phyloP scores from a whole-genome alignment of 2,797 vertebrate species.

The Steatocranus sp. region DNA sequence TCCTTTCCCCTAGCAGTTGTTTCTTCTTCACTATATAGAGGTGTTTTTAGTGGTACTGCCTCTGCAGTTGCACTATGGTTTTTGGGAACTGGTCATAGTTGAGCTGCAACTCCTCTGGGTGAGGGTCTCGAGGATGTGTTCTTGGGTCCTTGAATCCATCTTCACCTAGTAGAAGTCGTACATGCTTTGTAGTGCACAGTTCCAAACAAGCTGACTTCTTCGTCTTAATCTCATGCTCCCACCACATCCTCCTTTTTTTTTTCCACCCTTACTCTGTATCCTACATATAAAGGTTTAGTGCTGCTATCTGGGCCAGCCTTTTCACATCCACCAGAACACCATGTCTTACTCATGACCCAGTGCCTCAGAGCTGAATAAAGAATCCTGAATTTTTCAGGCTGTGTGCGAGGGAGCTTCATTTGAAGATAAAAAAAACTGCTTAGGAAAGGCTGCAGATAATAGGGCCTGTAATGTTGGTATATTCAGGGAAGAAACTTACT shows the following conservation, averaged over 20 bases:
- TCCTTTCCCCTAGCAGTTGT: neutral
- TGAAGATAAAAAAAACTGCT: neutral
- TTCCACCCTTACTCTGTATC: neutral
- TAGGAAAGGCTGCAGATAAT: neutral
- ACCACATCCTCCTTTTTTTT: neutral
- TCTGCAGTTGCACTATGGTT: neutral
- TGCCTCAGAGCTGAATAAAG: neutral
- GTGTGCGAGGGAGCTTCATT: neutral
- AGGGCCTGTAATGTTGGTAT: neutral
- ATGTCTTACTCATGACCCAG: neutral
- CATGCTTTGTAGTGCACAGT: neutral
- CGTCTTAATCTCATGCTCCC: neutral
- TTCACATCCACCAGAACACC: neutral
- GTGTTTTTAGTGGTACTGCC: neutral
- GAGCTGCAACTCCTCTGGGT: neutral
- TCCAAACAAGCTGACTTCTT: neutral
- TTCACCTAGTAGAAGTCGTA: neutral
- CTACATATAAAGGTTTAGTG: neutral
- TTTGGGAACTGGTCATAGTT: fast-evolving
- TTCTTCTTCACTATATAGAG: neutral
- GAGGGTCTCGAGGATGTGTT: neutral
- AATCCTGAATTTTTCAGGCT: neutral
- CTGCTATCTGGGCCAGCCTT: neutral
- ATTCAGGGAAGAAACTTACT: neutral
- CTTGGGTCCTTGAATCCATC: neutral